phyloP scores from a whole-genome alignment of 2,113 vertebrate species.

The Hemiscyllium ocellatum region DNA sequence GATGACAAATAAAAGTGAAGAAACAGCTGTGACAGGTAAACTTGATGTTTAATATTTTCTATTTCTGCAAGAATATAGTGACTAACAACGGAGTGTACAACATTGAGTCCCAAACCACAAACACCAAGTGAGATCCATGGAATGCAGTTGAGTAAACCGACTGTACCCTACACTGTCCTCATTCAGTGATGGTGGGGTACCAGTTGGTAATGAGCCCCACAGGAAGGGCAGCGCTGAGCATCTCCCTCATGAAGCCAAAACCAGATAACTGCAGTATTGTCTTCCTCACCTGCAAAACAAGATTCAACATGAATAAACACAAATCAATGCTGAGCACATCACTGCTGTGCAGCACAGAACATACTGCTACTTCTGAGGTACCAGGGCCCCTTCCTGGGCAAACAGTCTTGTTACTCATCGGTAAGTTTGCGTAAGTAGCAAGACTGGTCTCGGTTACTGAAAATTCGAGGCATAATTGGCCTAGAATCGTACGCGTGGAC shows the following conservation, averaged over 20 bases:
- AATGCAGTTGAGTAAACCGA: background rate
- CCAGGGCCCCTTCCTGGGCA: too few species aligned
- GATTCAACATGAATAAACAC: background rate
- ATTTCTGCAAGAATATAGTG: background rate
- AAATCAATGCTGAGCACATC: background rate
- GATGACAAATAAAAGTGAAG: background rate
- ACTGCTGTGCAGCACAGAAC: too few species aligned
- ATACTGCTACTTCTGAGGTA: too few species aligned
- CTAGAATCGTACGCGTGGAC: too few species aligned
- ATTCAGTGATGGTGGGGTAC: conserved; percentile 59
- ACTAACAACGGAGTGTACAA: background rate
- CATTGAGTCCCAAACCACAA: background rate
- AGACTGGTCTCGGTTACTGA: background rate
- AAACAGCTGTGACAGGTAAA: background rate
- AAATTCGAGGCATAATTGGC: background rate
- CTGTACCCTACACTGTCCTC: background rate
- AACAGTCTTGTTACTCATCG: too few species aligned
- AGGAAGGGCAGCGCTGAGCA: conserved; percentile 73
- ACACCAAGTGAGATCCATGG: background rate
- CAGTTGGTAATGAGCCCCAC: conserved; percentile 75
- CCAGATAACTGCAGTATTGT: conserved; percentile 73
- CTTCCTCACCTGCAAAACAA: conserved; percentile 72
- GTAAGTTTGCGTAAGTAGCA: background rate
- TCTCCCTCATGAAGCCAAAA: conserved; percentile 83
- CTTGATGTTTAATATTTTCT: background rate